phyloP scores from a whole-genome alignment of 1,140 invertebrate genomes.

The Acromyrmex heyeri region DNA sequence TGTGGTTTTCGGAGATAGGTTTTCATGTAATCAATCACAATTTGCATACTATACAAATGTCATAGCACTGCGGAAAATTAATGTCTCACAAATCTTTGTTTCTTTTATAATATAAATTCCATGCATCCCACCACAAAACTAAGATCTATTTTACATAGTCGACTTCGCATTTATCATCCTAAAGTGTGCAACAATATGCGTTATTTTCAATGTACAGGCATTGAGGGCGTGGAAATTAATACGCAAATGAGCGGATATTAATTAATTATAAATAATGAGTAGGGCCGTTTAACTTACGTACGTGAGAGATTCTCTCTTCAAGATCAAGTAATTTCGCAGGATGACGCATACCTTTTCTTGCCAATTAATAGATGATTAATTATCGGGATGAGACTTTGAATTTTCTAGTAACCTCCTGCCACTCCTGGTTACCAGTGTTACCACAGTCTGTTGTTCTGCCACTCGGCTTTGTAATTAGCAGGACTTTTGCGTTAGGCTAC shows the following conservation, averaged over 20 bases:
- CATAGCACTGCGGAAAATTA: conserved; percentile 40
- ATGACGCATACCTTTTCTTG: conserved; percentile 82
- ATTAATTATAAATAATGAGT: conserved; percentile 83
- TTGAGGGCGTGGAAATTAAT: conserved; percentile 74
- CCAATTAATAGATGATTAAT: conserved; percentile 85
- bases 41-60: conserved; percentile 22
- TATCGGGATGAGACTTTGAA: conserved; percentile 80
- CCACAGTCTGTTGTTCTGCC: conserved; percentile 70
- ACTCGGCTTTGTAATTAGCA: conserved; percentile 65
- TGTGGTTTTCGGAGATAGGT: neutral
- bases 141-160: conserved; percentile 44
- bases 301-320: conserved; percentile 63
- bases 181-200: conserved; percentile 36
- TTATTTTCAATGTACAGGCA: conserved; percentile 44
- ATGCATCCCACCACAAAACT: conserved; percentile 41
- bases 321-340: conserved; percentile 79
- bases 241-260: conserved; percentile 70
- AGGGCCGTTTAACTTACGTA: conserved; percentile 69
- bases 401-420: conserved; percentile 69
- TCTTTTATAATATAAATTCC: conserved; percentile 45
- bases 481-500: conserved; percentile 39
- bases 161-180: conserved; percentile 51
- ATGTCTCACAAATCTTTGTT: conserved; percentile 49
- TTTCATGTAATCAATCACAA: conserved; percentile 35
- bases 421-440: conserved; percentile 52